Evolutionary conservation across 2,797 vertebrate genomes (phyloP).

Genomic region (Diplodus sargus): DNA sequence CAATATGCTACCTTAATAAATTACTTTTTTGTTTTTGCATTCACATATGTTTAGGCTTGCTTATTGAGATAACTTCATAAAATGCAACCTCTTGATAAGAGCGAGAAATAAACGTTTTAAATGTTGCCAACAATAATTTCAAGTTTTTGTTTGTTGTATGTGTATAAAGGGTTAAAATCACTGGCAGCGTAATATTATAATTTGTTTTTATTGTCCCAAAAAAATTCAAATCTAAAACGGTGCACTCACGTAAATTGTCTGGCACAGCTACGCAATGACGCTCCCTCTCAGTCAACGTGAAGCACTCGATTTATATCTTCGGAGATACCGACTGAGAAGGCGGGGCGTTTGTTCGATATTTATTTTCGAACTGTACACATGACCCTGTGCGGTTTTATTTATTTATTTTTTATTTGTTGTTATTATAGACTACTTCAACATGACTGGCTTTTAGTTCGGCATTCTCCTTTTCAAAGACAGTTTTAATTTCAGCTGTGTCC

Average conservation of each 20-base stretch:
- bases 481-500: neutral
- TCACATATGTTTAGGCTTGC: no score
- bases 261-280: conserved; percentile 58
- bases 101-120: neutral
- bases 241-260: conserved; percentile 59
- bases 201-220: neutral
- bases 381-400: neutral
- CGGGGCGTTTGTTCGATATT: neutral
- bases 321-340: neutral
- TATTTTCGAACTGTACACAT: neutral
- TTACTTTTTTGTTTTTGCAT: neutral
- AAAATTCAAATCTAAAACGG: conserved; percentile 70
- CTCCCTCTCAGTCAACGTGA: neutral
- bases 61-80: neutral
- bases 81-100: neutral
- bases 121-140: neutral
- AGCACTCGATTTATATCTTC: conserved; percentile 3
- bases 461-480: no score
- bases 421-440: rapidly evolving
- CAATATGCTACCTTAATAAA: neutral
- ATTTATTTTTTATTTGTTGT: rapidly evolving
- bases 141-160: neutral
- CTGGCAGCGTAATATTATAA: neutral
- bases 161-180: neutral
- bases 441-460: rapidly evolving